Base-by-base conservation (phyloP, 2,113 vertebrate species). In the Sialia sialis region DNA sequence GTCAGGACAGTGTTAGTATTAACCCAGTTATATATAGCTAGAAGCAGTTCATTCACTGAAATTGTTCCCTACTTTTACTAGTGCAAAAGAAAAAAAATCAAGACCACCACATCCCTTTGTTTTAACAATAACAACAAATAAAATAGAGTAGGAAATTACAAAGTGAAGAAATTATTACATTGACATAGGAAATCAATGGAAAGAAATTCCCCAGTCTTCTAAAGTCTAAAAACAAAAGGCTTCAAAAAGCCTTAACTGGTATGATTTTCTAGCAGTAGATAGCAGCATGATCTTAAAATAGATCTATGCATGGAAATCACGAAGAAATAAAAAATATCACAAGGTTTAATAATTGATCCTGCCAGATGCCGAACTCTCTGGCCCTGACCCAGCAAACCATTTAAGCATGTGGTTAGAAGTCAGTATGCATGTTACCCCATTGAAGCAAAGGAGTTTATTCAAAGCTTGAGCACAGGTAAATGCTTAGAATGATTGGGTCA, bases 401-500 rank as follows among this genome's bases (percentile, higher is more conserved):
- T 92, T 77, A 89, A 89, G 60, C 77, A 32, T 67, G 44, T 51
- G 69, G 56, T 82, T 89, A 84, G 68, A 69, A 93, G 73, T 75
- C 94, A 91, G 87, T 36, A 20, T 51, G 68, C 44, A 27, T 10
- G 18, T 78, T 81, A 56, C 27, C 68, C 64, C 60, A 54, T 1
- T 73, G 78, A 90, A 93, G 63, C 44, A 78, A 85, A 73, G 0
- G 26, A 73, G 32, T 72, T 94, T 96, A 88, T 80, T 94, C 49
- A 83, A 83, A 93, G 81, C 82, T 85, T 89, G 78, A 89, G 58
- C 62, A 72, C 66, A 63, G 90, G 64, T 72, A 91, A 94, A 81
- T 87, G 66, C 81, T 93, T 82, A 91, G 74, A 91, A 84, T 1
- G 19, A 89, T 1, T 76, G 58, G 69, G 85, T 96, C 82, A 76